Evolutionary conservation across 2,888 invertebrate genomes (phyloP), one percentile per base, ranked within the genome.

Genomic region (Meghimatium bilineatum): DNA sequence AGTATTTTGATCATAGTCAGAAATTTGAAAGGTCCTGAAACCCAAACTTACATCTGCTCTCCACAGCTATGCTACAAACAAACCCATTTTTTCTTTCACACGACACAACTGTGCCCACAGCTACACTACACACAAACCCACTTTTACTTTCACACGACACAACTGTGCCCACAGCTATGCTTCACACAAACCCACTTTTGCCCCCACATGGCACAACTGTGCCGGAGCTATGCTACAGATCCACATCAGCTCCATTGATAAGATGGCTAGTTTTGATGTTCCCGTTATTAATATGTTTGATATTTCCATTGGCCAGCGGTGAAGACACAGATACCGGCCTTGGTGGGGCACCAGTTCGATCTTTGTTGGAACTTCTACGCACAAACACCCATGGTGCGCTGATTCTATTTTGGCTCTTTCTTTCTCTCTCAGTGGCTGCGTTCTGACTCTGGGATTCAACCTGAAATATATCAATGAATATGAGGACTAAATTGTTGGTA

Each of bases 371-470:
- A 44, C 90, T 90, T 86, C 90, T 90, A 29, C 90, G 88, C 56
- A 89, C 88, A 86, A 92, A 92, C 78, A 91, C 89, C 92, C 92
- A 92, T 8, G 92, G 90, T 38, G 92, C 90, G 86, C 91, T 91
- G 12, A 92, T 88, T 84, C 91, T 87, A 72, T 90, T 91, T 67
- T 88, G 87, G 72, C 29, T 80, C 63, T 85, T 86, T 44, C 85
- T 80, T 38, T 90, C 90, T 32, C 88, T 89, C 0, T 89, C 85
- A 49, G 86, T 83, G 32, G 85, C 80, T 26, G 85, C 83, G 29
- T 49, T 44, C n/a, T 82, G 80, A 29, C 69, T 82, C 67, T 67
- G 81, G 20, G 72, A 63, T 60, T 86, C 81, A 32, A 32, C 82
- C 60, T 84, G 52, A n/a, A 32, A 32, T 83, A 88, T 85, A 14